Conservation (phyloP, 2,113 vertebrate species). For the Colaptes auratus region DNA sequence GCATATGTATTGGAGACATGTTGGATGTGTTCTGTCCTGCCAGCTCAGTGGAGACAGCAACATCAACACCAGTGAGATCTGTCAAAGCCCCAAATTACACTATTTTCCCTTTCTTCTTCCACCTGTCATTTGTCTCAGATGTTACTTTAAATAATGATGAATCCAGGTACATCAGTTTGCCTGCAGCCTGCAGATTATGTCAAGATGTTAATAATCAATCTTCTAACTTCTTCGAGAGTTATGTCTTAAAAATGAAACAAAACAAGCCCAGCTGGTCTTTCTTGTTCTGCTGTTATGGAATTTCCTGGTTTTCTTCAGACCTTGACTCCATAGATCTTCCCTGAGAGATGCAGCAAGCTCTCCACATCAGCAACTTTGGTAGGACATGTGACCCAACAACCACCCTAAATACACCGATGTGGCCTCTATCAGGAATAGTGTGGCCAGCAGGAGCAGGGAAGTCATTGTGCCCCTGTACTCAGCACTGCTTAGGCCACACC, state of each 20-base stretch:
- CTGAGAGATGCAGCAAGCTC: neutral
- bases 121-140: neutral
- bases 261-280: neutral
- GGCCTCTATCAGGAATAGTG: too few relatives aligned
- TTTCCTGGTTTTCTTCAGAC: neutral
- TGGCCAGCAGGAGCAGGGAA: too few relatives aligned
- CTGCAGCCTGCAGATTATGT: neutral
- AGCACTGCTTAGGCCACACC: too few relatives aligned
- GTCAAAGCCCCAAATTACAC: neutral
- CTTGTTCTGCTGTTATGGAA: neutral
- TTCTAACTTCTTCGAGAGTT: neutral
- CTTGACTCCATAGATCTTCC: neutral
- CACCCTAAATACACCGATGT: neutral
- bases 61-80: neutral
- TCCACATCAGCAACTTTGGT: neutral
- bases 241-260: neutral
- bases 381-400: neutral
- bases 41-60: neutral
- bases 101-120: neutral
- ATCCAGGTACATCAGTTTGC: neutral
- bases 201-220: neutral
- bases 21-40: rapidly evolving
- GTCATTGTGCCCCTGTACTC: too few relatives aligned
- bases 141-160: neutral
- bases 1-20: rapidly evolving